Evolutionary conservation across 2,888 invertebrate genomes (phyloP), one percentile per base, ranked within the genome.

Genomic region (Mythimna albipuncta): DNA sequence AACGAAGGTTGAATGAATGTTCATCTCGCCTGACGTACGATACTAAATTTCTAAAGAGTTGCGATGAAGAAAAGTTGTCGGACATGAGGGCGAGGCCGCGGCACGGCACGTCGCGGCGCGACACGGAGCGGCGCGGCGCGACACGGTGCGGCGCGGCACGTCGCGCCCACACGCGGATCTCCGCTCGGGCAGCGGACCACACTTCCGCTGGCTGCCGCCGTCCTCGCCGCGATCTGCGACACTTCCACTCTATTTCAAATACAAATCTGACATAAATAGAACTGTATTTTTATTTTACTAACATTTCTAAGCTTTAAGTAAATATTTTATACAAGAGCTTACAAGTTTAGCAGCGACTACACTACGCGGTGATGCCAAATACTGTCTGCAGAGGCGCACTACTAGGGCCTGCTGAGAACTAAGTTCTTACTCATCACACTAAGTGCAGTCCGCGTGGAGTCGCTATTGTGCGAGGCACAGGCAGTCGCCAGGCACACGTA

Each of bases 191-290:
- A 69, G 64, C 67, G 61, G 64, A n/a, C 35, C 75, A 69, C 55
- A 75, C 68, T 75, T 79, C 85, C 85, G 82, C 63, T 62, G 77
- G 7, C 72, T 69, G 59, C 21, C 63, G 54, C 69, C 68, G 41
- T 41, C 11, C 61, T 61, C 62, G 32, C 57, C 64, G n/a, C 32
- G 50, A 32, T 68, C 50, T 68, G 67, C 55, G 69, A 57, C 81
- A 75, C 55, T 69, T 67, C 66, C 62, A 83, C 62, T 69, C 76
- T 68, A 80, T 73, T 83, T 83, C 47, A 64, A 76, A 83, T 68
- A 77, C 47, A 83, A 83, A 83, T 72, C 50, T 68, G 67, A 76
- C 81, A 52, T 76, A 72, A 73, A 73, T 65, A 64, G 47, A 70
- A 65, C 50, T 35, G 11, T 63, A 79, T 79, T 50, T 71, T 44